phyloP scores from a whole-genome alignment of 2,888 invertebrate species.

The Elegia similella region DNA sequence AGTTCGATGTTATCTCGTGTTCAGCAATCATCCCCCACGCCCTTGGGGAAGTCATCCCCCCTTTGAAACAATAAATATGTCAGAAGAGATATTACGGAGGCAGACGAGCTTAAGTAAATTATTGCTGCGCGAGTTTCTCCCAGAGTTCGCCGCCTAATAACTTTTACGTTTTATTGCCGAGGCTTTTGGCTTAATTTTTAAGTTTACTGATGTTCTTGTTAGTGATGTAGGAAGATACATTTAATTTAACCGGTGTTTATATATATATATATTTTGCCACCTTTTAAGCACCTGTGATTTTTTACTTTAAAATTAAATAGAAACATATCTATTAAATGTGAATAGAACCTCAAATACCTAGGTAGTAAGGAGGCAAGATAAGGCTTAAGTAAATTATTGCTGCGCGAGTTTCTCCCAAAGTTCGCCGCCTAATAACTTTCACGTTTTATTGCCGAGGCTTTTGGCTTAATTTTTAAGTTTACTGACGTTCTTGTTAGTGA shows the following conservation, averaged over 20 bases:
- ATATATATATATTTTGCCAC: too few relatives aligned
- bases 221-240: conserved; percentile 17
- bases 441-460: conserved; percentile 60
- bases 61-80: conserved; percentile 78
- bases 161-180: conserved; percentile 70
- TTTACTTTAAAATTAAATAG: too few relatives aligned
- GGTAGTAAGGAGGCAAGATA: conserved; percentile 59
- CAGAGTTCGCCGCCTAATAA: conserved; percentile 73
- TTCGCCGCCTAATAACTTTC: conserved; percentile 72
- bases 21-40: conserved; percentile 16
- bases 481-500: conserved; percentile 34
- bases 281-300: too few relatives aligned
- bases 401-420: conserved; percentile 72
- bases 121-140: conserved; percentile 72
- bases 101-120: conserved; percentile 65
- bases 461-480: conserved; percentile 42
- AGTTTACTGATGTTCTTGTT: conserved; percentile 38
- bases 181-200: conserved; percentile 35
- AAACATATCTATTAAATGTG: too few relatives aligned
- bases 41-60: conserved; percentile 29
- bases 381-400: conserved; percentile 76
- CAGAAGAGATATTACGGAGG: conserved; percentile 71
- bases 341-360: too few relatives aligned
- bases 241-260: too few relatives aligned
- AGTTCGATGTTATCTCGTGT: conserved; percentile 13